Evolutionary conservation across 2,888 invertebrate genomes (phyloP), one percentile per base, ranked within the genome.

Genomic region (Thecophora atra): DNA sequence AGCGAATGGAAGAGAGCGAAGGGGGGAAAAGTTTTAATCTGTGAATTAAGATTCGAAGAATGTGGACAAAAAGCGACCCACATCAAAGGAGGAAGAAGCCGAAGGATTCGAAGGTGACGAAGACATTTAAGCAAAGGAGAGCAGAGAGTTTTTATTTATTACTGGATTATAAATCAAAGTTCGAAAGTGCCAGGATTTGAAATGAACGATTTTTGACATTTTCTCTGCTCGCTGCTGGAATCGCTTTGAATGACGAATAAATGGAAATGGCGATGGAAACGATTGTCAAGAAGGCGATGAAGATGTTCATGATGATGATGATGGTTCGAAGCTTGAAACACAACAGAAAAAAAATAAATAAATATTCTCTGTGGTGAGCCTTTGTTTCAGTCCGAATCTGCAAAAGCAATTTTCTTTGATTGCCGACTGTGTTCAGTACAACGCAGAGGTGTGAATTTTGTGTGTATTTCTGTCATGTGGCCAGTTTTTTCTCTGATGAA

Each of bases 391-490:
- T 64, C 42, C 3, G 24, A 42, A 44, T 42, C 64, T n/a, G 60
- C 28, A 60, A 69, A 60, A 69, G 47, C 69, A 69, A 69, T 69
- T 69, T 58, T 30, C 69, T 69, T 51, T 62, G 69, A 69, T 60
- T 60, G 62, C 47, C 44, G 51, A 47, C 44, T 30, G 28, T 44
- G 42, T 60, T n/a, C 11, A 28, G 19, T 28, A 58, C 26, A 62
- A 19, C 2, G n/a, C n/a, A 37, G n/a, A 26, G 26, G 21, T 7
- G 30, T 69, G 26, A n/a, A 19, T 52, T 37, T n/a, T 62, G 21
- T 67, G 37, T 54, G 13, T 24, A 6, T 51, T 13, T 68, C 4
- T 68, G 19, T 42, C 19, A 52, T 52, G 17, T 17, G 8, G 52
- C 11, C 11, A 19, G 68, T 69, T 58, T 21, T 62, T 62, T 60